Evolutionary conservation across 2,888 invertebrate genomes (phyloP).

Genomic region (Leptopilina drosophilae): DNA sequence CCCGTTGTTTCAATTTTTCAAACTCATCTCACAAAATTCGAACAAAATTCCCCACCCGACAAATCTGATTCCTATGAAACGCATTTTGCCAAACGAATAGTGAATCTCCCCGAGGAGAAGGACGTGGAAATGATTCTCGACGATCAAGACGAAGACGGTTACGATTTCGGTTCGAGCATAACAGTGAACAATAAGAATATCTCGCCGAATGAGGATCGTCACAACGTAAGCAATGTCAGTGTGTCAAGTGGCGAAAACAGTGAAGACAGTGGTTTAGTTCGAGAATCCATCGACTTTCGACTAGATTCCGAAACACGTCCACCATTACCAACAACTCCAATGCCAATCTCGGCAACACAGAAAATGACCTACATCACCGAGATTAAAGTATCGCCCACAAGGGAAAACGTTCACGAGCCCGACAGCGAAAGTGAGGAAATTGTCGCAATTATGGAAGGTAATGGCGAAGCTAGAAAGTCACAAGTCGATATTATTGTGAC

Average conservation of each 20-base stretch:
- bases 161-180: conserved; percentile 67
- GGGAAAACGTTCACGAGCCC: conserved; percentile 59
- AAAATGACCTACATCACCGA: conserved; percentile 84
- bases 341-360: conserved; percentile 72
- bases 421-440: conserved; percentile 55
- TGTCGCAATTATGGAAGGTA: conserved; percentile 56
- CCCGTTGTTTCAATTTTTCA: conserved; percentile 58
- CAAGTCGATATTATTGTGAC: conserved; percentile 63
- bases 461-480: conserved; percentile 55
- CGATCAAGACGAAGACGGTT: conserved; percentile 64
- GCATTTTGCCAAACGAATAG: conserved; percentile 62
- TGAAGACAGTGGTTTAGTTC: conserved; percentile 70
- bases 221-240: conserved; percentile 72
- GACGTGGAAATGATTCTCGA: conserved; percentile 54
- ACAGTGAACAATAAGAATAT: conserved; percentile 66
- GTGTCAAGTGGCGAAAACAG: conserved; percentile 73
- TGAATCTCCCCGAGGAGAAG: conserved; percentile 52
- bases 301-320: conserved; percentile 63
- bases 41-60: conserved; percentile 47
- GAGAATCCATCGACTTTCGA: conserved; percentile 65
- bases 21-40: conserved; percentile 60
- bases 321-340: conserved; percentile 75
- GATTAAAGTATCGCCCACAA: conserved; percentile 81
- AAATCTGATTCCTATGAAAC: conserved; percentile 55
- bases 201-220: conserved; percentile 61